Percentiles rank a stretch among this genome's conserved stretches.
phyloP scores from a whole-genome alignment of 1,140 invertebrate species.

The Lutraria rhynchaena region DNA sequence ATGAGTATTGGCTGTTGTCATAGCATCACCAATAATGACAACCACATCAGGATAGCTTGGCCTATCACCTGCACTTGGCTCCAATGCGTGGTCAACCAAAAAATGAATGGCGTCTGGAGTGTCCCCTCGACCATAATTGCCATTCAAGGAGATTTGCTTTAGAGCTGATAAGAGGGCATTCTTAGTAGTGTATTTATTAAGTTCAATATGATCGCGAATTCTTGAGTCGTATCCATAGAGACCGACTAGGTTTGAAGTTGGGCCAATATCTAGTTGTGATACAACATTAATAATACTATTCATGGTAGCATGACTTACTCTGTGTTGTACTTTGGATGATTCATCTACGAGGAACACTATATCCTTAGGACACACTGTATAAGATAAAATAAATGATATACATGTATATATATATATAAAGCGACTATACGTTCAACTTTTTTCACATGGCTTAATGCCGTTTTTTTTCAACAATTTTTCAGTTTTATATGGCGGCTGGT shows the following conservation, averaged over 20 bases:
- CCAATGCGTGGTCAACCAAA: not conserved
- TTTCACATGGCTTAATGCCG: too few species aligned
- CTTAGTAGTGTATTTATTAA: constrained; percentile 2
- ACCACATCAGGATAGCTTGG: constrained; percentile 10
- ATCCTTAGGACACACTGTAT: constrained; percentile 43
- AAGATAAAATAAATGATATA: not conserved
- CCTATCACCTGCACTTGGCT: not conserved
- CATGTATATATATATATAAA: too few species aligned
- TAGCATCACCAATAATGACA: not conserved
- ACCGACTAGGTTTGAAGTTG: constrained; percentile 13
- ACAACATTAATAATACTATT: not conserved
- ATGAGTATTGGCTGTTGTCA: not conserved
- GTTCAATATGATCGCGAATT: not conserved
- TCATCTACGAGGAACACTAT: constrained; percentile 27
- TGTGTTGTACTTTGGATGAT: too few species aligned
- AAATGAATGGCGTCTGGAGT: not conserved
- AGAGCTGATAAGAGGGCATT: not conserved
- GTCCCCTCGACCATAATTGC: not conserved
- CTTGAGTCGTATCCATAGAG: not conserved
- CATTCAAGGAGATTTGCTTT: not conserved
- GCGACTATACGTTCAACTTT: too few species aligned
- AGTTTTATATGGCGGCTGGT: too few species aligned
- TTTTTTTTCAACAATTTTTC: too few species aligned
- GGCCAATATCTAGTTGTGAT: not conserved
- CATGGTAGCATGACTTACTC: not conserved